These are phyloP conservation scores for Gallinago media DNA, from an alignment of 2,113 vertebrate genomes.

Conservation along the genomic window DNA sequence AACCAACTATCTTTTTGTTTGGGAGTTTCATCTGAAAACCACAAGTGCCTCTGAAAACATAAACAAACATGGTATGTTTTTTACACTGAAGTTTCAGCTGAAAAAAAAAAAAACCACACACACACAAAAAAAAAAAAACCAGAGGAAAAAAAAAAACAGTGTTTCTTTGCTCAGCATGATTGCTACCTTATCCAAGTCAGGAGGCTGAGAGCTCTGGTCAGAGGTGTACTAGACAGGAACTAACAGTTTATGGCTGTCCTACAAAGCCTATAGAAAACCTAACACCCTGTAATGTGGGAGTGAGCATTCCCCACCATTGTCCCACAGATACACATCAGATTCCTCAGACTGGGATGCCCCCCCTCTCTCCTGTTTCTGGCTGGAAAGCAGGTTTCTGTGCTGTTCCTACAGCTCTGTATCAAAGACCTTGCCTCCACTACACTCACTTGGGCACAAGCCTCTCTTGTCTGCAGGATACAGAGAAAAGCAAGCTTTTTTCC, in stretches of 20 bases:
- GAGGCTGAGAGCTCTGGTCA: background rate
- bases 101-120: background rate
- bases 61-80: background rate
- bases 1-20: background rate
- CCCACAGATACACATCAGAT: fast-evolving
- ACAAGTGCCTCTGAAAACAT: background rate
- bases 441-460: background rate
- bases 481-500: background rate
- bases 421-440: background rate
- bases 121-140: background rate
- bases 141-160: background rate
- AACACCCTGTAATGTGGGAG: background rate
- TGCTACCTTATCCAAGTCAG: fast-evolving
- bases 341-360: background rate
- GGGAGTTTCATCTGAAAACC: background rate
- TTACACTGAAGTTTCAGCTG: background rate
- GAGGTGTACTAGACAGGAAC: background rate
- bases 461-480: background rate
- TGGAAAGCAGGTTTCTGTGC: background rate
- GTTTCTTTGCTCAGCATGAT: background rate
- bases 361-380: fast-evolving
- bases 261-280: background rate
- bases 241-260: background rate
- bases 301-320: too few relatives aligned
- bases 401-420: background rate